Conservation (phyloP, 1,140 invertebrate genomes). For the Neodiprion virginianus region DNA sequence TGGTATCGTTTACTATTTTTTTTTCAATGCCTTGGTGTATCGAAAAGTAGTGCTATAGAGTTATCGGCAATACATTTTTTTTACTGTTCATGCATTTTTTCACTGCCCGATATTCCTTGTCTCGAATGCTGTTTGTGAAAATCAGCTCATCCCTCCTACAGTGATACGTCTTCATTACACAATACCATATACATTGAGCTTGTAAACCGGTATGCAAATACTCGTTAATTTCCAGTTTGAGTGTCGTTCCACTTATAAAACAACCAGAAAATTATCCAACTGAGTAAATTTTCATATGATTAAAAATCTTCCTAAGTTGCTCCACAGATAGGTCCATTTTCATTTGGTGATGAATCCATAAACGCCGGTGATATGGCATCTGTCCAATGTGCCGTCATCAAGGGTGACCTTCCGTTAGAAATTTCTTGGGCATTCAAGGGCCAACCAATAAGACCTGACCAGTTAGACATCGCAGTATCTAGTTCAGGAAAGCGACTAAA, state of each 20-base stretch:
- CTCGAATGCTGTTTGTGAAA: neutral
- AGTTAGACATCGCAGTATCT: slow-evolving; percentile 67
- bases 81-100: slow-evolving; percentile 13
- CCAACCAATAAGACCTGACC: slow-evolving; percentile 53
- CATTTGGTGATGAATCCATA: slow-evolving; percentile 63
- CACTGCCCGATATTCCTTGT: neutral
- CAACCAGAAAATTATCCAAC: neutral
- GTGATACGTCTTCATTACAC: too few species aligned
- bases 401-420: slow-evolving; percentile 71
- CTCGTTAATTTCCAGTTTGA: too few species aligned
- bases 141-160: slow-evolving; percentile 12
- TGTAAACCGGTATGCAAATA: too few species aligned
- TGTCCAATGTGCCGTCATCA: slow-evolving; percentile 64
- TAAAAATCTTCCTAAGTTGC: slow-evolving; percentile 54
- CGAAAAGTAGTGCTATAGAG: slow-evolving; percentile 25
- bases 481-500: slow-evolving; percentile 74
- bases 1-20: slow-evolving; percentile 30
- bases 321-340: slow-evolving; percentile 68
- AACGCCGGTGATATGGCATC: slow-evolving; percentile 68
- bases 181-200: too few species aligned
- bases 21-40: slow-evolving; percentile 29
- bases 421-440: slow-evolving; percentile 70
- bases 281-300: neutral
- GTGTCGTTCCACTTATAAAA: slow-evolving; percentile 14
- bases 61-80: slow-evolving; percentile 1